phyloP scores from a whole-genome alignment of 2,113 vertebrate species.

The Antigone vipio region DNA sequence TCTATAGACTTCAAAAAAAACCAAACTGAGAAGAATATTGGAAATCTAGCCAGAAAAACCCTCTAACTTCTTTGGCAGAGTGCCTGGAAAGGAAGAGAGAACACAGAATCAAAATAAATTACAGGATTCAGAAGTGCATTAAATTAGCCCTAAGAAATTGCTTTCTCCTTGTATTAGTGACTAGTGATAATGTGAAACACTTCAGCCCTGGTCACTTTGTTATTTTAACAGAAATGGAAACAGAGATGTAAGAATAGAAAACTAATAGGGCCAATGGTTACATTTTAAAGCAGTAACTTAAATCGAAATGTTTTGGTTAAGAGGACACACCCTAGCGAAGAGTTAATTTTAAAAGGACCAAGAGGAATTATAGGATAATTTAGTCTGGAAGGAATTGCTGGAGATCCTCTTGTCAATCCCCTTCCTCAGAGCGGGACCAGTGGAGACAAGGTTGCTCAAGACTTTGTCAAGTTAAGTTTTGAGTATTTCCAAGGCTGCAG shows the following conservation, averaged over 20 bases:
- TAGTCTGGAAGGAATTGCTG: not conserved
- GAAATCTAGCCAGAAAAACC: slow-evolving; percentile 29
- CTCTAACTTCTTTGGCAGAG: slow-evolving; percentile 32
- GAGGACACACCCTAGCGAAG: not conserved
- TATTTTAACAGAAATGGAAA: slow-evolving; percentile 26
- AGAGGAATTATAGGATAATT: not conserved
- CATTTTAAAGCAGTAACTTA: not conserved
- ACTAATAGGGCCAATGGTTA: not conserved
- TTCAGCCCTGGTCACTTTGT: not conserved
- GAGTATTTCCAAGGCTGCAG: not conserved
- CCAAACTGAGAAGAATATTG: slow-evolving; percentile 15
- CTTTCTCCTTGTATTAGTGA: slow-evolving; percentile 43
- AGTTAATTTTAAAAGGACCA: not conserved
- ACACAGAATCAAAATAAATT: slow-evolving; percentile 59
- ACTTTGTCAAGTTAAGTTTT: not conserved
- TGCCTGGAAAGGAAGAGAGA: slow-evolving; percentile 43
- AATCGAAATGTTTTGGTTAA: not conserved
- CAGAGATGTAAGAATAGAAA: not conserved
- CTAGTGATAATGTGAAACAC: slow-evolving; percentile 28
- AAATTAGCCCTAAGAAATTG: slow-evolving; percentile 51
- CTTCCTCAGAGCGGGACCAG: not conserved
- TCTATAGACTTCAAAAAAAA: not conserved
- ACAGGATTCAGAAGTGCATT: slow-evolving; percentile 53
- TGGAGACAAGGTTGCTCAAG: not conserved
- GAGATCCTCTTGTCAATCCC: not conserved